A percentile compares a stretch with the other conserved stretches of the same genome.
These are phyloP conservation scores for Calameuta idolon DNA, from an alignment of 2,888 invertebrate genomes.

Conservation along the genomic window DNA sequence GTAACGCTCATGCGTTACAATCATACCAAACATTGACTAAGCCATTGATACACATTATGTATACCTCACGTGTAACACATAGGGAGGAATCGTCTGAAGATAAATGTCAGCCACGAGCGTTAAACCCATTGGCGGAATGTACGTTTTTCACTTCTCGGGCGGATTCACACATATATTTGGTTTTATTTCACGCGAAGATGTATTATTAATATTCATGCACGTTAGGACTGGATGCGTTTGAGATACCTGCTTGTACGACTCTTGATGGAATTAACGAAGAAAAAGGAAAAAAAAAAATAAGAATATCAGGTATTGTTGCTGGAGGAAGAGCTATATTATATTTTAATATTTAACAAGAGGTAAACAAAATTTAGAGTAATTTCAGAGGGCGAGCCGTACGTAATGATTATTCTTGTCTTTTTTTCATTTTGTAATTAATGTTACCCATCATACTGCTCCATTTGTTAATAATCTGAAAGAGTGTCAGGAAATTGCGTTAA, in stretches of 20 bases:
- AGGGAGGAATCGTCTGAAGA: background rate
- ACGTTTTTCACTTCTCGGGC: background rate
- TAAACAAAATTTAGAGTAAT: background rate
- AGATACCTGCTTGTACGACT: background rate
- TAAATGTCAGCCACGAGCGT: background rate
- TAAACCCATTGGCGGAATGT: background rate
- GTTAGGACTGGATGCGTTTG: background rate
- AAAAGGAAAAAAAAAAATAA: background rate
- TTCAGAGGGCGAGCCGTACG: background rate
- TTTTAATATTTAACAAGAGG: background rate
- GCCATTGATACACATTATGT: background rate
- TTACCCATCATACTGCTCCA: background rate
- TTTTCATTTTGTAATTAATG: background rate
- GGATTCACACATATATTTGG: background rate
- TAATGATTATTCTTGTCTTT: background rate
- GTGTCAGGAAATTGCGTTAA: slow-evolving; percentile 4
- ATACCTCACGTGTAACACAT: background rate
- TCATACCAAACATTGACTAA: background rate
- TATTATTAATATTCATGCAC: background rate
- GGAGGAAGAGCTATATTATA: background rate
- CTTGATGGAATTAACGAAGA: background rate
- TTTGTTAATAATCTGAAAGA: background rate
- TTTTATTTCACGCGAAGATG: background rate
- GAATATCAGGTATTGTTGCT: background rate
- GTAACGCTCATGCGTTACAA: background rate